Base-by-base conservation (phyloP, 1,140 invertebrate genomes). In the Helicoverpa zea region DNA sequence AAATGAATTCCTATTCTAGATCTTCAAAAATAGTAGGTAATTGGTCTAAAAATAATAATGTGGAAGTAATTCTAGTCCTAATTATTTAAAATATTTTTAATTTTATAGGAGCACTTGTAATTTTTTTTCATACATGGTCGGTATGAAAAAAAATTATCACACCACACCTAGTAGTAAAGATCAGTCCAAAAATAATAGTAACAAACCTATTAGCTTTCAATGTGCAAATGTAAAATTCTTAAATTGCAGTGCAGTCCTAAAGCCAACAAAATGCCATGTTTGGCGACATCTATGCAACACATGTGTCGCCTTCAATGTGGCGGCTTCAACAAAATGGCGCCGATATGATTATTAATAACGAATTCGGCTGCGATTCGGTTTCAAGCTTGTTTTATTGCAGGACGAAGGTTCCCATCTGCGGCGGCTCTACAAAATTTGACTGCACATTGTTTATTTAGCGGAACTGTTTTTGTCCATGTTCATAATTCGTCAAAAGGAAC, bases 301-400 rank as follows among this genome's bases (percentile, higher is more conserved):
- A 86, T 92, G 87, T 83, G 77, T 63, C 84, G 75, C 78, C 83
- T 77, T 77, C 77, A 84, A 87, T 80, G 80, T 83, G 88, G 75
- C 83, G 79, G 80, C 64, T 77, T 84, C 84, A 86, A 86, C 84
- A 91, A 93, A 90, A 93, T 92, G 91, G 91, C 92, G 92, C 86
- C 92, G 88, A 88, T 92, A 90, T 88, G 87, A 91, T 93, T 93
- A 94, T 94, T 94, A 93, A 93, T 93, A 94, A 92, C 88, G 90
- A 94, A 90, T 89, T 91, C 78, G 82, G 85, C 86, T 80, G 87
- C 83, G 83, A 84, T 87, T 83, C 82, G 83, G 86, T 88, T 88
- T 85, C 84, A 83, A 81, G 81, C 84, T 84, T 82, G 88, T 91
- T 90, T 91, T 91, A 92, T 91, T 90, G 82, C 84, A 83, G 87